Percentiles rank a stretch among this genome's conserved stretches.
Conservation (phyloP, 2,888 invertebrate genomes). For the Camptogramma bilineatum region DNA sequence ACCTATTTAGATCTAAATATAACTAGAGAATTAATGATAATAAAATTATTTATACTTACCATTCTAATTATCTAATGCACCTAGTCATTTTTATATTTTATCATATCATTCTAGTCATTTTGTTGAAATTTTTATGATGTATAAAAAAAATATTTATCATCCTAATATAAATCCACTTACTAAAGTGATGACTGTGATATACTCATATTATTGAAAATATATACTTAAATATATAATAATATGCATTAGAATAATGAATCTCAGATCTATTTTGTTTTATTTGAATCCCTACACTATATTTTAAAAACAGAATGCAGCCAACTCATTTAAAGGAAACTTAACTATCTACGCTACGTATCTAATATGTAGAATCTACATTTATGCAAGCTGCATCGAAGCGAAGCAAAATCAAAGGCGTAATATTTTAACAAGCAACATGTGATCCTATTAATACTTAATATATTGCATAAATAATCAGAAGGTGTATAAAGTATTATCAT, state of each 20-base stretch:
- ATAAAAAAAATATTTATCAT: slow-evolving; percentile 44
- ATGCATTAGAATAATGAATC: slow-evolving; percentile 69
- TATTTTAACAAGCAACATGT: slow-evolving; percentile 1
- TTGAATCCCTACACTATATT: slow-evolving; percentile 8
- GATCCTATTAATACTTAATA: no score
- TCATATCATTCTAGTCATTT: slow-evolving; percentile 43
- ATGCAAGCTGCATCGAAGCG: background rate
- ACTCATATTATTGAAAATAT: slow-evolving; percentile 70
- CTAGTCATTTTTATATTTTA: slow-evolving; percentile 44
- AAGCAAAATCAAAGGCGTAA: background rate
- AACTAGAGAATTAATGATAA: background rate
- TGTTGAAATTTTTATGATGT: slow-evolving; percentile 44
- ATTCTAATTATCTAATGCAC: slow-evolving; percentile 47
- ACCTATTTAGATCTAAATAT: background rate
- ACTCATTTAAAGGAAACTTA: background rate
- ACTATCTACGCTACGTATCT: background rate
- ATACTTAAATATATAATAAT: slow-evolving; percentile 62
- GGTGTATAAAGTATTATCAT: no score
- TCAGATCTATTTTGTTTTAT: slow-evolving; percentile 47
- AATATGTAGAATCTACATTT: background rate
- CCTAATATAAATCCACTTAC: slow-evolving; percentile 76
- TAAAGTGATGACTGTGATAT: slow-evolving; percentile 85
- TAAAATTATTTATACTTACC: slow-evolving; percentile 17
- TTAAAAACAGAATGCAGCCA: background rate
- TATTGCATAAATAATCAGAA: background rate